phyloP scores from a whole-genome alignment of 2,797 vertebrate species.

The Melanotaenia nigrans region DNA sequence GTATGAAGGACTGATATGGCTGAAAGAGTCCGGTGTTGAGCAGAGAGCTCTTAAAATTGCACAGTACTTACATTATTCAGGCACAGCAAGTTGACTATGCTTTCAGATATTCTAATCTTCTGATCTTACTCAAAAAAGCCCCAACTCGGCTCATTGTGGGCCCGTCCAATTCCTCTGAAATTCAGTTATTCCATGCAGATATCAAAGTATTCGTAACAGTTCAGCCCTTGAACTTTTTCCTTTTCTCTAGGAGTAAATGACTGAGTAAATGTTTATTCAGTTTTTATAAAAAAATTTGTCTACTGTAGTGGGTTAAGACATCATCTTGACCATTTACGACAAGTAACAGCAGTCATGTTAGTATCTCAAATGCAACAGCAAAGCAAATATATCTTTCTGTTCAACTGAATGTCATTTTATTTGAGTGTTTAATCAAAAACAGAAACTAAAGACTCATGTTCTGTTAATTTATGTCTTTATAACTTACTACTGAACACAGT shows the following conservation, averaged over 20 bases:
- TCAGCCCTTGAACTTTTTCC: neutral
- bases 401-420: too few species aligned
- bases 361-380: too few species aligned
- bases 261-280: too few species aligned
- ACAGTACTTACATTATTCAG: neutral
- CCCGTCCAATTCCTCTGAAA: neutral
- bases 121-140: neutral
- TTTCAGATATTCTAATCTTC: neutral
- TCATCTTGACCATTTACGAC: too few species aligned
- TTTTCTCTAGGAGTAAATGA: neutral
- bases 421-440: neutral
- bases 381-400: neutral
- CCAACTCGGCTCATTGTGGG: neutral
- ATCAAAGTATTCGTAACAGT: neutral
- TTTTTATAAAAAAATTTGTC: too few species aligned
- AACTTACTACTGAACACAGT: neutral
- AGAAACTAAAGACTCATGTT: neutral
- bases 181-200: neutral
- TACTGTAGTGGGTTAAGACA: too few species aligned
- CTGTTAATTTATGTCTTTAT: neutral
- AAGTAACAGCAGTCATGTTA: too few species aligned
- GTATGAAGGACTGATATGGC: slow-evolving; percentile 5
- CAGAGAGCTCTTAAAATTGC: slow-evolving; percentile 5
- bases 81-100: neutral
- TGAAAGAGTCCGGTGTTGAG: slow-evolving; percentile 12